Evolutionary conservation across 1,140 invertebrate genomes (phyloP).

Genomic region (Melipona quadrifasciata): DNA sequence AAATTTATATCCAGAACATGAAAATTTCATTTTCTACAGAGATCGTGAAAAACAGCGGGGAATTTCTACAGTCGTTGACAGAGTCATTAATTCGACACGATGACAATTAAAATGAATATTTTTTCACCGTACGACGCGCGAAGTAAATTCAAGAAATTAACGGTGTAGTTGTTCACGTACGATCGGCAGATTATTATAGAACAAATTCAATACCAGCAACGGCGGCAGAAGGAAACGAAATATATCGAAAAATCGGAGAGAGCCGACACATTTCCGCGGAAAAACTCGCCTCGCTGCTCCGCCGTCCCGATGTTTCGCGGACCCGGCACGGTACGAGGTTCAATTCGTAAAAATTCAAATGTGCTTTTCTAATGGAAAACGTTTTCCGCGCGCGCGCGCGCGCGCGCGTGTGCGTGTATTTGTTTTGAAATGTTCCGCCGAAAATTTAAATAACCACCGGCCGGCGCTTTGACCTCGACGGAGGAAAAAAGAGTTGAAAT

Average conservation of each 20-base stretch:
- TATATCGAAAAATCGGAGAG: too few species aligned
- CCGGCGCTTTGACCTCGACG: not conserved
- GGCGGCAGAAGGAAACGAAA: not conserved
- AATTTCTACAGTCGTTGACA: not conserved
- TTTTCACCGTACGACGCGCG: not conserved
- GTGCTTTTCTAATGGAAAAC: not conserved
- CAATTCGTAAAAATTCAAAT: conserved; percentile 8
- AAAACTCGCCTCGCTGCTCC: not conserved
- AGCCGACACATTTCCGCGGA: too few species aligned
- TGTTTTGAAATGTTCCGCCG: not conserved
- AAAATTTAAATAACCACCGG: not conserved
- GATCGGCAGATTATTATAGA: not conserved
- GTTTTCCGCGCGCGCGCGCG: not conserved
- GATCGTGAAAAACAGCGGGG: not conserved
- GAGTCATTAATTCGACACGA: too few species aligned
- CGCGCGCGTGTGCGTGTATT: not conserved
- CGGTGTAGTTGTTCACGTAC: not conserved
- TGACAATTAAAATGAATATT: not conserved
- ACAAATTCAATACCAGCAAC: not conserved
- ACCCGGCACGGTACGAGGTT: not conserved
- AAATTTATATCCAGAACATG: not conserved
- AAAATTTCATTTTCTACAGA: not conserved
- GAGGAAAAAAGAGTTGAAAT: too few species aligned
- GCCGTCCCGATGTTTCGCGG: not conserved
- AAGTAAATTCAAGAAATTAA: not conserved